These are phyloP conservation scores for Psix sp. DNA, from an alignment of 1,140 invertebrate genomes.

Conservation along the genomic window DNA sequence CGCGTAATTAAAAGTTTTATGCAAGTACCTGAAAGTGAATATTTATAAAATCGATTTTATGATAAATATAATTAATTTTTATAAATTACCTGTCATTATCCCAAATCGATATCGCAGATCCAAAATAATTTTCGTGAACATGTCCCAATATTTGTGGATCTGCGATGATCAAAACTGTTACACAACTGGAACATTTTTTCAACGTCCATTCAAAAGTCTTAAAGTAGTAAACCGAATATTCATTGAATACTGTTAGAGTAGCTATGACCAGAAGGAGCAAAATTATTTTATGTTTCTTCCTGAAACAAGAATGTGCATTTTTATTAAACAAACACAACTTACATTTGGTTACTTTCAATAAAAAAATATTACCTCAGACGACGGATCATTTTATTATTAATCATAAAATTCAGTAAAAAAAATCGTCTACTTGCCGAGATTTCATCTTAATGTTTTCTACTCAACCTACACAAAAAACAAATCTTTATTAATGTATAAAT, in stretches of 20 bases:
- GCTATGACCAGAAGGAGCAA: slow-evolving; percentile 62
- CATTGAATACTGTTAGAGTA: slow-evolving; percentile 77
- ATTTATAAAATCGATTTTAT: slow-evolving; percentile 5
- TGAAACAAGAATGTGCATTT: too few species aligned
- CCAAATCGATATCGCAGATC: slow-evolving; percentile 81
- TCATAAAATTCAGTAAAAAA: too few species aligned
- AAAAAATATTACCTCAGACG: too few species aligned
- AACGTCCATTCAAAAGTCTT: slow-evolving; percentile 79
- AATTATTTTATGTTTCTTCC: slow-evolving; percentile 68
- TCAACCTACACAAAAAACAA: too few species aligned
- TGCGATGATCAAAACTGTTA: slow-evolving; percentile 88
- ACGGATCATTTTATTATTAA: too few species aligned
- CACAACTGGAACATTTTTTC: slow-evolving; percentile 80
- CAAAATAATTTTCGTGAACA: slow-evolving; percentile 80
- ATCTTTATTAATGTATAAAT: too few species aligned
- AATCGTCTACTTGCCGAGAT: too few species aligned
- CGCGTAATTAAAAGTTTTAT: slow-evolving; percentile 86
- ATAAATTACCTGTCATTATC: slow-evolving; percentile 89
- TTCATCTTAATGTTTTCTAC: too few species aligned
- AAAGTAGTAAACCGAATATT: slow-evolving; percentile 78
- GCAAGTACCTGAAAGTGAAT: slow-evolving; percentile 83
- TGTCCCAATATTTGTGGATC: slow-evolving; percentile 94
- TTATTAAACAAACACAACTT: too few species aligned
- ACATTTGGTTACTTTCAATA: too few species aligned
- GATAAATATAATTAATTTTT: slow-evolving; percentile 16